Base-by-base conservation (phyloP, 53 echinoderm and acorn worm genomes). In the Arbacia lixula region DNA sequence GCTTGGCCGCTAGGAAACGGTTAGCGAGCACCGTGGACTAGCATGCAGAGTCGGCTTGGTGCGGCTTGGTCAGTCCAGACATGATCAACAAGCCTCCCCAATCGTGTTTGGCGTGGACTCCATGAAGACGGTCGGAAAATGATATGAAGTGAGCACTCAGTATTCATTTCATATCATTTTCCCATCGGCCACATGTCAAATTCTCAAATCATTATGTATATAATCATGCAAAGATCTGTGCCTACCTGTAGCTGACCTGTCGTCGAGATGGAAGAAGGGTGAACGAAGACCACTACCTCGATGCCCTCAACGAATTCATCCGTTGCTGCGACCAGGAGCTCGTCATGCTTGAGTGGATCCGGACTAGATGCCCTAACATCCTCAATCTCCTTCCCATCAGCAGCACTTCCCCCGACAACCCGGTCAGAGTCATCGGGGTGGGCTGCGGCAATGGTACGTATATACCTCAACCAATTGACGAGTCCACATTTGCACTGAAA, bases 381-480 rank as follows among this genome's bases (percentile, higher is more conserved):
- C 77, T 94, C 24, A 86, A 91, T 71, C 89, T 62, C 46, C 80
- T 91, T 16, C 88, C 76, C 31, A 58, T 85, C 52, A 69, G 12
- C 28, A 0, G 76, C 46, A 49, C 37, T 56, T 62, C 54, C 22
- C 67, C 65, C n/a, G 36, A 73, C 40, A 78, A 89, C 52, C 85
- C 91, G 2, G 80, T 87, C 32, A 53, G 89, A 14, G 84, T 94
- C 43, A 52, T 94, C 3, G 94, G 94, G 28, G 94, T 94, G 39
- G 94, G 94, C 6, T 94, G 90, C 27, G 94, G 94, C 19, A 94
- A 91, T 39, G 94, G 94, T 94, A 68, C 64, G 91, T 83, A 30
- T 1, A 6, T n/a, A n/a, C n/a, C n/a, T n/a, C n/a, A n/a, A n/a
- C n/a, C n/a, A n/a, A n/a, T n/a, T n/a, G 32, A 26, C n/a, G 14